These are phyloP conservation scores for Cataglyphis altisquamis DNA, from an alignment of 2,888 invertebrate species.

Conservation along the genomic window DNA sequence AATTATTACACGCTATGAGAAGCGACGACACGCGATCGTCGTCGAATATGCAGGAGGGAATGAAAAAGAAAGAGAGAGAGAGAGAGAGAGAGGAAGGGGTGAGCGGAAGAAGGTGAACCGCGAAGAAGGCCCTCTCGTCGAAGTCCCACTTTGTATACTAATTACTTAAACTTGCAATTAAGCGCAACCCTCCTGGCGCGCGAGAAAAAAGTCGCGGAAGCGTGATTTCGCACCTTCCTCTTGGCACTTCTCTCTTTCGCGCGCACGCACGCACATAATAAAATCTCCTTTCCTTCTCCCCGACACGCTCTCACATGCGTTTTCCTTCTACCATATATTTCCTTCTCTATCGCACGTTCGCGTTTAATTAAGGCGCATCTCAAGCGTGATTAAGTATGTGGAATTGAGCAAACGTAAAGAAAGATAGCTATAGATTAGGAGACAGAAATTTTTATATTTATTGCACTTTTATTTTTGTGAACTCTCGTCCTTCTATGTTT, in stretches of 20 bases:
- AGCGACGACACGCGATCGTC: constrained; percentile 33
- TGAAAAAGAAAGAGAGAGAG: not conserved
- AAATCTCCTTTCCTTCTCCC: constrained; percentile 53
- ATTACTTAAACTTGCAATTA: constrained; percentile 82
- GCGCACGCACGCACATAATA: constrained; percentile 51
- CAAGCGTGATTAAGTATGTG: constrained; percentile 68
- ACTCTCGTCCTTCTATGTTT: not conserved
- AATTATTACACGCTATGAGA: constrained; percentile 4
- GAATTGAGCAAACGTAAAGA: not conserved
- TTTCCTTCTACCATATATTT: constrained; percentile 38
- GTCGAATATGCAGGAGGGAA: not conserved
- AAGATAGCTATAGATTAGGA: not conserved
- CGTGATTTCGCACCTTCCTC: constrained; percentile 81
- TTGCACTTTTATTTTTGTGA: not conserved
- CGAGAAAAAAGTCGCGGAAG: constrained; percentile 79
- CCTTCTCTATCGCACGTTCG: constrained; percentile 59
- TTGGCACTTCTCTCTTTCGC: constrained; percentile 69
- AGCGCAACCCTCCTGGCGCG: constrained; percentile 75
- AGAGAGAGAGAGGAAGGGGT: not conserved
- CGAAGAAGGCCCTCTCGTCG: constrained; percentile 59
- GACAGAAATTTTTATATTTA: not conserved
- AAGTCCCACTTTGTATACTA: constrained; percentile 74
- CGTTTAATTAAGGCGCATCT: constrained; percentile 81
- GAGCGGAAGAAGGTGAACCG: constrained; percentile 25
- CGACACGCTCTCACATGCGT: not conserved